Base-by-base conservation (phyloP, 2,888 invertebrate genomes). In the Emmelina monodactyla region DNA sequence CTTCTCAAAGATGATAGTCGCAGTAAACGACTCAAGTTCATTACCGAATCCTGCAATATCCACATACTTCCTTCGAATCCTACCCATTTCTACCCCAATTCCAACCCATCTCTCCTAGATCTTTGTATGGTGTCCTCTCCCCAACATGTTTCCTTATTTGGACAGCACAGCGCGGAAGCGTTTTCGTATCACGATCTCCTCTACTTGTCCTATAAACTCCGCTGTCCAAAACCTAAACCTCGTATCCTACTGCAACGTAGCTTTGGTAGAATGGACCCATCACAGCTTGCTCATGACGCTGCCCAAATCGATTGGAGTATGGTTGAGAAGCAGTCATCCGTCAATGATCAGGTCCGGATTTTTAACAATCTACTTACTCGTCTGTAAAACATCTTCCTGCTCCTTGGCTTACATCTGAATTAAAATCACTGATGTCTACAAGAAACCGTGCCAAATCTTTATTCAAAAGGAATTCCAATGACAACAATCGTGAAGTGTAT, bases 151-250 rank as follows among this genome's bases (percentile, higher is more conserved):
- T 32, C 32, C 3, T 33, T 35, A 12, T 35, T 40, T 28, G 43
- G 43, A 14, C 43, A 44, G 19, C 29, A 37, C 1, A 37, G 38
- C 9, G 39, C 37, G n/a, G n/a, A n/a, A 1, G 33, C 36, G 15
- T 38, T 38, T 16, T 42, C 42, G 19, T 34, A 42, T 14, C 39
- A 42, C 13, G 38, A 42, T 19, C 28, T 42, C 11, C 9, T 41
- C 5, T 41, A 28, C 25, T 2, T 38, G 15, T 41, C 41, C 4
- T 38, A 37, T 15, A 38, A 37, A 30, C 22, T 40, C 2, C 16
- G 28, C 11, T 33, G 37, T 3, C 40, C 36, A 13, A 41, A 29
- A 13, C 11, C 11, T 16, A 37, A 33, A 28, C n/a, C 34, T 14
- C 31, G 16, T 28, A 15, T 16, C 4, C 22, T 37, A 3, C 31